These are phyloP conservation scores for Pollimyrus isidori DNA, from an alignment of 2,113 vertebrate species.

Conservation along the genomic window DNA sequence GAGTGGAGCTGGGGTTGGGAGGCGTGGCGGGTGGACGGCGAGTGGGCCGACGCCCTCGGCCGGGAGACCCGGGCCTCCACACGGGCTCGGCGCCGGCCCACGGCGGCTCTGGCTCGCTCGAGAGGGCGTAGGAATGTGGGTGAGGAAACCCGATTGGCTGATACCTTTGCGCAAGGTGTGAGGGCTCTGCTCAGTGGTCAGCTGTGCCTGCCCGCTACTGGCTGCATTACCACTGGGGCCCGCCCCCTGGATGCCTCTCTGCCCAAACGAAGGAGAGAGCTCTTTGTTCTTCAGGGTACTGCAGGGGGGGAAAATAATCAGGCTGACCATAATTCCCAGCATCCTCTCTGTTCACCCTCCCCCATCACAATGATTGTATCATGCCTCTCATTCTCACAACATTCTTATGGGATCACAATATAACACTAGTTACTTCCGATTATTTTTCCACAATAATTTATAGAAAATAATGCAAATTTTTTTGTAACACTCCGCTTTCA, in stretches of 20 bases:
- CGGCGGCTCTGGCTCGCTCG: not conserved
- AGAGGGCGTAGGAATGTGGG: not conserved
- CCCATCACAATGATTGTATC: constrained; percentile 25
- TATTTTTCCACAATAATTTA: not conserved
- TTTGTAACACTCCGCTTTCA: not conserved
- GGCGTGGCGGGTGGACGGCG: not conserved
- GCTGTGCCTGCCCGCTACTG: constrained; percentile 60
- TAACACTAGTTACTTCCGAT: not conserved
- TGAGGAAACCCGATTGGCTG: not conserved
- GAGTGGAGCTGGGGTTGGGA: not conserved
- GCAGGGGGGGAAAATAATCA: constrained; percentile 31
- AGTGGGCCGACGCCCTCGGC: not conserved
- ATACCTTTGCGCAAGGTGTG: constrained; percentile 80
- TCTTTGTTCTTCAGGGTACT: constrained; percentile 83
- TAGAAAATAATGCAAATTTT: not conserved
- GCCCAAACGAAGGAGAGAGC: constrained; percentile 76
- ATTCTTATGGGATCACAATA: not conserved
- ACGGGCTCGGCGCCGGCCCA: not conserved
- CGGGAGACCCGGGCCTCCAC: not conserved
- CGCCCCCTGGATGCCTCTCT: constrained; percentile 70
- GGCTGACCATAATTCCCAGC: not conserved
- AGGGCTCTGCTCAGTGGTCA: constrained; percentile 80
- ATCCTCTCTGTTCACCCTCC: not conserved
- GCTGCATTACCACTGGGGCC: constrained; percentile 58
- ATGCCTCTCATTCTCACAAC: constrained; percentile 16